phyloP scores from a whole-genome alignment of 1,140 invertebrate genomes.

The Ostrea denselamellosa region DNA sequence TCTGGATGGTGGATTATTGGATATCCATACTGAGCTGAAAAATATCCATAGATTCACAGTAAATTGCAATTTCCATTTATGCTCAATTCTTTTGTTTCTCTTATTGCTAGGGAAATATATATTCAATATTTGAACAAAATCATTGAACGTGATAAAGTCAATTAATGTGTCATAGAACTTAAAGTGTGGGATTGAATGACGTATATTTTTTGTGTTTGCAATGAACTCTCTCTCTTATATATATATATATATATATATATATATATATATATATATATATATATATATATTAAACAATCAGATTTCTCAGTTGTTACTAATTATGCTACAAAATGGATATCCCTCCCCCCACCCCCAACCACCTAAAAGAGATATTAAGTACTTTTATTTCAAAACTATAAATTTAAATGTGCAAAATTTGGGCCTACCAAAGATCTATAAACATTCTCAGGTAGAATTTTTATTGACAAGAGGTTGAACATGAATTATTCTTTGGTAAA shows the following conservation, averaged over 20 bases:
- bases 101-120: conserved; percentile 9
- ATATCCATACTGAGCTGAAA: conserved; percentile 33
- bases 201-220: background rate
- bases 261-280: background rate
- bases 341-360: no score
- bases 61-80: conserved; percentile 24
- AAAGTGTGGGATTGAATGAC: background rate
- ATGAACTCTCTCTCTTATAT: background rate
- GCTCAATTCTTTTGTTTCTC: background rate
- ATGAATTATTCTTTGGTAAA: conserved; percentile 14
- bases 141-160: background rate
- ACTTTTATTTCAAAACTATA: background rate
- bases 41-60: conserved; percentile 36
- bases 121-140: conserved; percentile 18
- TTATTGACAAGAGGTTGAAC: conserved; percentile 22
- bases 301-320: background rate
- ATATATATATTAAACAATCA: background rate
- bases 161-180: conserved; percentile 4
- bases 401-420: conserved; percentile 12
- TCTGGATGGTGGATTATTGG: conserved; percentile 41
- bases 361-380: background rate
- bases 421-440: background rate
- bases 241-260: background rate
- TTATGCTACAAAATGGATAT: background rate
- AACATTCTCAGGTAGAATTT: conserved; percentile 15